Conservation (phyloP, 2,888 invertebrate genomes). For the Drosophila helvetica region DNA sequence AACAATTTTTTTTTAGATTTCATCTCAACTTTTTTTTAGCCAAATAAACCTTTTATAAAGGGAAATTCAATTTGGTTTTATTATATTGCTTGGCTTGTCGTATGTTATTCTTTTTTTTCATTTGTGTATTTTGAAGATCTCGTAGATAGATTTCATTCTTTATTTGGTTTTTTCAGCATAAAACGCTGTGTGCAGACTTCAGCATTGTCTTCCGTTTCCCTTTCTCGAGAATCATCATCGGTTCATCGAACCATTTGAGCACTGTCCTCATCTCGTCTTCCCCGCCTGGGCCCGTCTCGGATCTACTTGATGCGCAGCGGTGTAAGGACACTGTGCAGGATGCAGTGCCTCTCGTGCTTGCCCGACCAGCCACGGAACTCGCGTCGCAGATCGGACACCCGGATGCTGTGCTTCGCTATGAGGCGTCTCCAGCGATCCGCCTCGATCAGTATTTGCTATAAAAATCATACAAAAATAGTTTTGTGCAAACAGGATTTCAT, state of each 20-base stretch:
- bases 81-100: slow-evolving; percentile 53
- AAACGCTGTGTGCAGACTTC: slow-evolving; percentile 70
- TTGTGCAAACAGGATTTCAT: slow-evolving; percentile 66
- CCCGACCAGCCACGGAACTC: slow-evolving; percentile 83
- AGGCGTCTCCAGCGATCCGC: slow-evolving; percentile 82
- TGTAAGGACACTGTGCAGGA: slow-evolving; percentile 82
- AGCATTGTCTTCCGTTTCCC: slow-evolving; percentile 48
- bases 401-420: slow-evolving; percentile 80
- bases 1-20: slow-evolving; percentile 33
- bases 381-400: slow-evolving; percentile 74
- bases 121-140: slow-evolving; percentile 53
- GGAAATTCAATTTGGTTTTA: slow-evolving; percentile 40
- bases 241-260: slow-evolving; percentile 62
- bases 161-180: slow-evolving; percentile 65
- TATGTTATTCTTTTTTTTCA: slow-evolving; percentile 13
- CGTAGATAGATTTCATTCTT: slow-evolving; percentile 44
- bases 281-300: background rate
- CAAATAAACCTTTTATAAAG: slow-evolving; percentile 36
- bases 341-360: slow-evolving; percentile 83
- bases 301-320: slow-evolving; percentile 78
- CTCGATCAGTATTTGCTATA: slow-evolving; percentile 81
- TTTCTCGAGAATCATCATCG: slow-evolving; percentile 44
- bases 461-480: slow-evolving; percentile 63
- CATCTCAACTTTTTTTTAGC: slow-evolving; percentile 37
- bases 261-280: slow-evolving; percentile 31